Evolutionary conservation across 2,888 invertebrate species (phyloP).

Genomic region (Mechanitis messenoides): DNA sequence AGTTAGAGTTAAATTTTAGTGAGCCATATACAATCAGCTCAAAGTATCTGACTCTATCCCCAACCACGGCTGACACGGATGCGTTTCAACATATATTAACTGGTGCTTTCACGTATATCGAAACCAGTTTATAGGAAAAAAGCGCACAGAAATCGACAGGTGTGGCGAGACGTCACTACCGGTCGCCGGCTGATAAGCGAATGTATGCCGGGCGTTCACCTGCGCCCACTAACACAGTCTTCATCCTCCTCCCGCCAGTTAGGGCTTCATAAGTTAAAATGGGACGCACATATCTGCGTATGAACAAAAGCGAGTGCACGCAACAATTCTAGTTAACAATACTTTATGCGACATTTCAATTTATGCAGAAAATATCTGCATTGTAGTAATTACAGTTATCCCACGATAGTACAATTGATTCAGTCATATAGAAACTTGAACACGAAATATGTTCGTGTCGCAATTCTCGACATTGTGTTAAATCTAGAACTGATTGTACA

Average conservation of each 20-base stretch:
- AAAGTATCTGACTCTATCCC: constrained; percentile 3
- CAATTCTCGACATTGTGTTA: constrained; percentile 31
- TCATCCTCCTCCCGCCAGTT: constrained; percentile 48
- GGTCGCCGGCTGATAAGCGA: constrained; percentile 66
- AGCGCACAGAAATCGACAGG: constrained; percentile 53
- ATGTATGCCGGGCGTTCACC: constrained; percentile 74
- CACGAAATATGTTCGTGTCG: constrained; percentile 22
- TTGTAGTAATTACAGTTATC: constrained; percentile 50
- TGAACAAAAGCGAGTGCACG: constrained; percentile 43
- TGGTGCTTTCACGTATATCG: constrained; percentile 32
- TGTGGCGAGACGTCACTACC: constrained; percentile 58
- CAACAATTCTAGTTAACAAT: constrained; percentile 50
- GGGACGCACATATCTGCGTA: constrained; percentile 39
- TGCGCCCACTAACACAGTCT: constrained; percentile 64
- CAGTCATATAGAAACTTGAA: constrained; percentile 33
- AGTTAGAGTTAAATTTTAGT: neutral
- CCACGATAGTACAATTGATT: constrained; percentile 39
- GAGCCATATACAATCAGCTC: neutral
- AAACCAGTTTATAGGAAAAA: constrained; percentile 32
- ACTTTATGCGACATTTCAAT: constrained; percentile 53
- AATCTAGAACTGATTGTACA: constrained; percentile 21
- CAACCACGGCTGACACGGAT: constrained; percentile 27
- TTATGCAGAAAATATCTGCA: constrained; percentile 50
- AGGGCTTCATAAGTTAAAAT: constrained; percentile 27
- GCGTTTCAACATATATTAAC: constrained; percentile 30